Evolutionary conservation across 2,113 vertebrate genomes (phyloP), one percentile per base, ranked within the genome.

Genomic region (Oreochromis tanganicae): DNA sequence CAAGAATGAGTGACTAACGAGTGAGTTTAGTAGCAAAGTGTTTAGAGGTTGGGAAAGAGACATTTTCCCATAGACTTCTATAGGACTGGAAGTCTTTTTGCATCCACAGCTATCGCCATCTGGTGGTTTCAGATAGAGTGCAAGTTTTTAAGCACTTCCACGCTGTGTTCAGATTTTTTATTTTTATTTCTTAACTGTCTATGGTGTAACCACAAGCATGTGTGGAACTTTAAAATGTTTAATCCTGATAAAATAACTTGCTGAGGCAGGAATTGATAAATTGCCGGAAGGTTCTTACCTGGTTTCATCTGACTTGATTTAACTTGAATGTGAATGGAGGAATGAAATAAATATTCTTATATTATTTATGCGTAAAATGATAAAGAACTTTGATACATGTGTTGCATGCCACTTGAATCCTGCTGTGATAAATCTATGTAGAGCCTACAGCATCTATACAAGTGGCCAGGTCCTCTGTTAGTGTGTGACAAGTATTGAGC

Each of bases 91-190:
- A 17, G 68, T 73, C 2, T 29, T 46, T 73, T 73, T 73, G 21
- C 5, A 27, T 17, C 68, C 21, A 73, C 21, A 48, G 13, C 41
- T 73, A 27, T 73, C 14, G 14, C 41, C 68, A 73, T 73, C 68
- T 73, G 21, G 13, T 73, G 68, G 41, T 6, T 46, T 29, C 41
- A 73, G 21, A 73, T 46, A 27, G 38, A 71, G 41, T 46, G 9
- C 41, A 73, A 2, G 14, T 29, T 46, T 73, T 46, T 73, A 73
- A 43, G 21, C 13, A 73, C 13, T 73, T 73, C 68, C 5, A 10
- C 0, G 0, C 41, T 13, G 12, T 43, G 41, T 13, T 43, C 41
- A 43, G 11, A 1, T 61, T 17, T 32, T 2, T 27, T 14, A 2
- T 7, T 19, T 2, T 27, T 14, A 3, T 57, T 8, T 13, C 7